Conservation (phyloP, 2,113 vertebrate genomes). For the Rhombomys opimus region DNA sequence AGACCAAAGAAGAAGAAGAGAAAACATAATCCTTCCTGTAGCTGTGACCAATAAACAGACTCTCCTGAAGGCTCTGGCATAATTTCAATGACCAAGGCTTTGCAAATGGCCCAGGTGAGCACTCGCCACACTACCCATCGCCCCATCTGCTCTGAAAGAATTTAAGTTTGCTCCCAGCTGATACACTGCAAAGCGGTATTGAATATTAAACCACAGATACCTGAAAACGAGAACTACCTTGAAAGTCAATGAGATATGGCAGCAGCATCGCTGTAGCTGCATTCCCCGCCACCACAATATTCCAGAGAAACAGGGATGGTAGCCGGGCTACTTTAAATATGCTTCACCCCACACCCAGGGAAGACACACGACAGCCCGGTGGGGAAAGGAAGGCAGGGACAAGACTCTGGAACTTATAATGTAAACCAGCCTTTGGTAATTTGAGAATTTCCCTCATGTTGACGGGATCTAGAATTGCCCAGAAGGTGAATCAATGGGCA, state of each 20-base stretch:
- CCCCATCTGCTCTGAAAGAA: neutral
- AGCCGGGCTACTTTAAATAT: neutral
- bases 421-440: neutral
- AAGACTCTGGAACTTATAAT: neutral
- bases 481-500: neutral
- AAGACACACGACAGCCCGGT: neutral
- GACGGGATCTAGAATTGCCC: neutral
- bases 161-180: slow-evolving; percentile 8
- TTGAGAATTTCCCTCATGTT: neutral
- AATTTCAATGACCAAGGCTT: neutral
- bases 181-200: neutral
- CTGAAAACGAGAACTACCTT: neutral
- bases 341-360: neutral
- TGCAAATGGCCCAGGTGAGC: neutral
- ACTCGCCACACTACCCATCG: neutral
- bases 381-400: neutral
- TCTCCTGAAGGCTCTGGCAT: neutral
- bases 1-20: slow-evolving; percentile 9
- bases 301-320: neutral
- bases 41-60: neutral
- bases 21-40: neutral
- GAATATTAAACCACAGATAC: neutral
- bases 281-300: neutral
- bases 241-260: slow-evolving; percentile 1
- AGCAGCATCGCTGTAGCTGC: accelerated